phyloP scores from a whole-genome alignment of 2,888 invertebrate species.

The Dryocosmus kuriphilus region DNA sequence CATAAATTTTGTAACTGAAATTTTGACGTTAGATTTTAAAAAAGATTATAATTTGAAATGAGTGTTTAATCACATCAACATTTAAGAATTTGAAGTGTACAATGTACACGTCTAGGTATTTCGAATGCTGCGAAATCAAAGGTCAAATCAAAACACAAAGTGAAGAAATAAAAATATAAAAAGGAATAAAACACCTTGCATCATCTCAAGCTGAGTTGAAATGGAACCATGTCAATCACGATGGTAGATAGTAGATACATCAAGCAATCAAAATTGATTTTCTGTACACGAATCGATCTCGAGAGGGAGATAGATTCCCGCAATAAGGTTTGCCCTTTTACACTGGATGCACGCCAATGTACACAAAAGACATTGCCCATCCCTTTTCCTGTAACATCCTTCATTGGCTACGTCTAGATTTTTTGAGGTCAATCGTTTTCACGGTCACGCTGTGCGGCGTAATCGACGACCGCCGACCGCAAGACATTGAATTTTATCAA shows the following conservation, averaged over 20 bases:
- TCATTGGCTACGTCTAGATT: constrained; percentile 3
- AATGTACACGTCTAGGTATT: background rate
- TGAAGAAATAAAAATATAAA: background rate
- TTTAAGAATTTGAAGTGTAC: no score
- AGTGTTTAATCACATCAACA: no score
- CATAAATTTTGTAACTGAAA: no score
- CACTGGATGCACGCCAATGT: constrained; percentile 27
- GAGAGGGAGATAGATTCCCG: constrained; percentile 9
- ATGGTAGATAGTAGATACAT: constrained; percentile 17
- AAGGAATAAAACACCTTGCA: constrained; percentile 12
- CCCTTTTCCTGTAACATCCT: constrained; percentile 33
- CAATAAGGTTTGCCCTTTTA: constrained; percentile 30
- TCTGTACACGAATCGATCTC: constrained; percentile 26
- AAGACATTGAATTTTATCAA: constrained; percentile 1
- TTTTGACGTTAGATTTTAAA: no score
- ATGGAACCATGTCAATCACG: constrained; percentile 22
- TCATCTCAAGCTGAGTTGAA: constrained; percentile 13
- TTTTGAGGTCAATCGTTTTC: constrained; percentile 49
- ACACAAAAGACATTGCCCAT: constrained; percentile 32
- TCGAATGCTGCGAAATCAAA: constrained; percentile 1
- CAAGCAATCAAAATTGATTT: constrained; percentile 30
- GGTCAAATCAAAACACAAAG: background rate
- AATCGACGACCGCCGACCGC: constrained; percentile 45
- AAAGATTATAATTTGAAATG: no score
- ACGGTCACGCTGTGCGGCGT: constrained; percentile 56